Base-by-base conservation (phyloP, 2,888 invertebrate genomes). In the Brachypalpus laphriformis region DNA sequence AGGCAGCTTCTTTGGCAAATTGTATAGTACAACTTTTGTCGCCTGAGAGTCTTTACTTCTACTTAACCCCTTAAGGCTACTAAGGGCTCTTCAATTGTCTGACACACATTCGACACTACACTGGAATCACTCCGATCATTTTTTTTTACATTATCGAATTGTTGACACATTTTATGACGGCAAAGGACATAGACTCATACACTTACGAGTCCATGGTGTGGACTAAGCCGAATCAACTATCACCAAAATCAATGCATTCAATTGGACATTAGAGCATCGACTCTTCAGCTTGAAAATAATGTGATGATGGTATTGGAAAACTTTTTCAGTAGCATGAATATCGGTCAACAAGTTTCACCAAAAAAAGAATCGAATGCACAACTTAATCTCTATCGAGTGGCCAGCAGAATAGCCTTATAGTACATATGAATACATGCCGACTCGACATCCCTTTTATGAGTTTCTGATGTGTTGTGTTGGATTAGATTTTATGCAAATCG, bases 91-190 rank as follows among this genome's bases (percentile, higher is more conserved):
- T 75, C 68, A 75, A 45, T 34, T 47, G 75, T 71, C 71, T 65
- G 76, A 76, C 82, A 82, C 40, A 82, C 57, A 76, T 76, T 65
- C 20, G 18, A 8, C 56, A 25, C 54, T n/a, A 42, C 8, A 54
- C 47, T 65, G 37, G 72, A 61, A 61, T 59, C 71, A 20, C 51
- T 56, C 42, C 59, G 82, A 77, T 71, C n/a, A 65, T 57, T 76
- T 70, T 82, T 59, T 54, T 16, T 22, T 40, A 18, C 40, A 65
- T 71, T 66, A 63, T 82, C 77, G 54, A 72, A 42, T 34, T 68
- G 65, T 72, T 66, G 72, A 65, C 82, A 77, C 66, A 66, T 77
- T 68, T 61, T 71, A 28, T 45, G 14, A 4, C 40, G 47, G 18
- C 61, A 54, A 56, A 42, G 34, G 57, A 57, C 47, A 57, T 11